Conservation (phyloP, 2,113 vertebrate species). For the Porphyrio hochstetteri region DNA sequence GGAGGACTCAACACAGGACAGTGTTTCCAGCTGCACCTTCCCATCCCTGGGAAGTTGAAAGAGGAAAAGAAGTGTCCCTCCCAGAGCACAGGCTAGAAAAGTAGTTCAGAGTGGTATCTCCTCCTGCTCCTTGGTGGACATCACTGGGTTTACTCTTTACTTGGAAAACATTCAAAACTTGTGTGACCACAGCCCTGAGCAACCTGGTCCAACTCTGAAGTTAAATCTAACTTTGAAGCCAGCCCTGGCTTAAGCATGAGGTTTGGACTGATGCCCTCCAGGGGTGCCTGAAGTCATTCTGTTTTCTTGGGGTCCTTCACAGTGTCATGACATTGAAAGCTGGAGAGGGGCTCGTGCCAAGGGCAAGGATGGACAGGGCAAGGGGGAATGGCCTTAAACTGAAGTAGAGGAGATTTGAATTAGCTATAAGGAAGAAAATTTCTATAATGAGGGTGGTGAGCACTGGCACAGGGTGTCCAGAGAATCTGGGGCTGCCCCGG, state of each 20-base stretch:
- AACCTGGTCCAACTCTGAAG: neutral
- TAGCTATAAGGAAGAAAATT: too few relatives aligned
- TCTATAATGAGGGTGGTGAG: too few relatives aligned
- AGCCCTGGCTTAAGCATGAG: neutral
- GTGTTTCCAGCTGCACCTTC: neutral
- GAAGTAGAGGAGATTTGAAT: too few relatives aligned
- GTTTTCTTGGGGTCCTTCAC: neutral
- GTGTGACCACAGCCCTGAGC: neutral
- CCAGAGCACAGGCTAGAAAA: neutral
- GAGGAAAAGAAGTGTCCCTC: neutral
- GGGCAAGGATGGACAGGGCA: too few relatives aligned
- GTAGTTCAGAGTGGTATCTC: fast-evolving
- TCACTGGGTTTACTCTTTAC: neutral
- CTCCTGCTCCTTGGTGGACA: neutral
- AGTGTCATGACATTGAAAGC: neutral
- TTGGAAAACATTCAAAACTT: neutral
- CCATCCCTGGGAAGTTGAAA: neutral
- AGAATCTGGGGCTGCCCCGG: too few relatives aligned
- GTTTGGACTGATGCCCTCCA: neutral
- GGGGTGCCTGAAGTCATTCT: too few relatives aligned
- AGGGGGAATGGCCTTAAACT: too few relatives aligned
- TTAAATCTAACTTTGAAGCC: neutral
- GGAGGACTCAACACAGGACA: neutral
- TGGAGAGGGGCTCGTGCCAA: too few relatives aligned
- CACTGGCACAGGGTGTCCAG: too few relatives aligned